phyloP scores from a whole-genome alignment of 2,888 invertebrate species.

The Iphiclides podalirius region DNA sequence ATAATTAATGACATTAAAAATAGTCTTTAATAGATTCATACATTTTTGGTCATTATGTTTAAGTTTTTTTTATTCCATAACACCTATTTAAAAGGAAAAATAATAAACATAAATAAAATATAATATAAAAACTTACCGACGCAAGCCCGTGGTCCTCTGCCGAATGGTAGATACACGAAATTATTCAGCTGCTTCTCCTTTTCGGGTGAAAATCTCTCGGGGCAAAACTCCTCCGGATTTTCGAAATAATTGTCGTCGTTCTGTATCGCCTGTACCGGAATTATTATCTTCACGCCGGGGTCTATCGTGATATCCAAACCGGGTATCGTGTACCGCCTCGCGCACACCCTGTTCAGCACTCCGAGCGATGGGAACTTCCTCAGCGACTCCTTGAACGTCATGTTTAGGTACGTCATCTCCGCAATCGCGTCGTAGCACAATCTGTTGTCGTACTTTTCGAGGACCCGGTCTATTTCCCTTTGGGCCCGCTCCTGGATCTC shows the following conservation, averaged over 20 bases:
- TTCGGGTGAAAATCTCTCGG: constrained; percentile 44
- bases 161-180: constrained; percentile 53
- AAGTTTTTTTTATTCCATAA: too few species aligned
- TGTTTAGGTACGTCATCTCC: constrained; percentile 47
- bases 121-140: constrained; percentile 44
- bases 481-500: constrained; percentile 55
- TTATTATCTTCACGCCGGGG: constrained; percentile 50
- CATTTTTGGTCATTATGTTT: too few species aligned
- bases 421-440: constrained; percentile 53
- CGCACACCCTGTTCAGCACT: constrained; percentile 46
- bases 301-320: constrained; percentile 48
- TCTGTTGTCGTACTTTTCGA: constrained; percentile 47
- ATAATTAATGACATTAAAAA: too few species aligned
- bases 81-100: neutral
- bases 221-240: constrained; percentile 45
- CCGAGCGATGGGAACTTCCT: constrained; percentile 56
- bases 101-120: constrained; percentile 4
- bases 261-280: constrained; percentile 55
- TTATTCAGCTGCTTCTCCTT: constrained; percentile 31
- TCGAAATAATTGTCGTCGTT: constrained; percentile 54
- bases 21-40: too few species aligned
- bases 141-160: constrained; percentile 54
- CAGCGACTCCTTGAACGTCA: constrained; percentile 53
- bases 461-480: constrained; percentile 53
- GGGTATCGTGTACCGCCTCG: constrained; percentile 38